Base-by-base conservation (phyloP, 2,797 vertebrate species). In the Etheostoma perlongum region DNA sequence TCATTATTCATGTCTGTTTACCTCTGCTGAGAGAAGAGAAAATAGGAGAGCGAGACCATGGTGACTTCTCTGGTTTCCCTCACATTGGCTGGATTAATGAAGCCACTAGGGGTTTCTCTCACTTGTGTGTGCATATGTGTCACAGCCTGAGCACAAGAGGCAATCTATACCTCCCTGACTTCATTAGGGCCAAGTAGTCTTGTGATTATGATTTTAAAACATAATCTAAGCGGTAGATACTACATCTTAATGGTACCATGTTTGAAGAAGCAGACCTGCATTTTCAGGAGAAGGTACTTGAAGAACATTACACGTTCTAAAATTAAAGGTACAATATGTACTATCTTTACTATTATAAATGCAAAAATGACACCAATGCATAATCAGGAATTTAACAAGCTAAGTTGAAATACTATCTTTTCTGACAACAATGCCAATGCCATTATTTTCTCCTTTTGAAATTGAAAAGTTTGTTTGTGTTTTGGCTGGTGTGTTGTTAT, bases 1-100 rank as follows among this genome's bases (percentile, higher is more conserved):
- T 88, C 86, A 92, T 91, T 85, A 74, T 85, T 92, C 86, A 90
- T 87, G 91, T 91, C 83, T 91, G 87, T 93, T 90, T 91, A 90
- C 86, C 84, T 84, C 87, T 83, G 69, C 69, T 61, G 63, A 88
- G 87, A 86, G 65, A 76, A 75, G 74, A 79, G 60, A 81, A 74
- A 84, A 79, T 27, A 85, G 59, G 54, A 85, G 82, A 84, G 74
- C 49, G 48, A 84, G 83, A 75, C 78, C 72, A 77, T 77, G 60
- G 87, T 78, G 88, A 89, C 88, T 89, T 83, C 85, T 90, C 80
- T 67, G 83, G 88, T 90, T 90, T 93, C 88, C 85, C 89, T 91
- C 75, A 88, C 80, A 89, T 81, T 89, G 77, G 60, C 72, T 81
- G 85, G 81, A 89, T 91, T 94, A 94, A 94, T 94, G 91, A 94